Evolutionary conservation across 2,888 invertebrate species (phyloP), one percentile per base, ranked within the genome.

Genomic region (Xanthia togata): DNA sequence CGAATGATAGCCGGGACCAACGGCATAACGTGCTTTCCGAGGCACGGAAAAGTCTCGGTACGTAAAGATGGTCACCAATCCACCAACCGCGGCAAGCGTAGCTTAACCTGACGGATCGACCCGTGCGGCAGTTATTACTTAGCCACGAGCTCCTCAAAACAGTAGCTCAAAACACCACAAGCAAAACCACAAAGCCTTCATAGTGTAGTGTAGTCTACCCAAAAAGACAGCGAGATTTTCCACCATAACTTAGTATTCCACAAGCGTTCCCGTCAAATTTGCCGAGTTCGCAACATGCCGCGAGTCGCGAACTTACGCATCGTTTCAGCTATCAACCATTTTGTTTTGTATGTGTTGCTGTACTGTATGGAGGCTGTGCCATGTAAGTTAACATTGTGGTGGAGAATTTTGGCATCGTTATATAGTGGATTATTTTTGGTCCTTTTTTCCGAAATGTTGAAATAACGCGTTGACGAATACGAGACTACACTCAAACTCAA

Each of bases 241-340:
- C 12, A 53, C 38, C 17, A 67, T 72, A 69, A 83, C 50, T 88
- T 88, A 88, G 60, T 86, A 87, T 88, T 87, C 87, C 14, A 57
- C 62, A 23, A 14, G 69, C 73, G 69, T 70, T 31, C 35, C 65
- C 65, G 82, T 87, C 84, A 88, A 87, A 88, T 88, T 83, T 76
- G 64, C 74, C 62, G 83, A 86, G 81, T 85, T 85, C 47, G 23
- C 44, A 53, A 77, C 85, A 70, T 60, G 73, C 64, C 11, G 17
- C 67, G 67, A 70, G 64, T 76, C 59, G 20, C 63, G 75, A 79
- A 76, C 77, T 81, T 62, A 74, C 72, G 76, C 79, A 77, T 71
- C 73, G 71, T 63, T 74, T 44, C 64, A 70, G 59, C 71, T 23
- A 78, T 79, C 77, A 70, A 73, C 68, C 74, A 80, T 86, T 78